Conservation (phyloP, 2,888 invertebrate species). For the Lepidocyrtinus sp. region DNA sequence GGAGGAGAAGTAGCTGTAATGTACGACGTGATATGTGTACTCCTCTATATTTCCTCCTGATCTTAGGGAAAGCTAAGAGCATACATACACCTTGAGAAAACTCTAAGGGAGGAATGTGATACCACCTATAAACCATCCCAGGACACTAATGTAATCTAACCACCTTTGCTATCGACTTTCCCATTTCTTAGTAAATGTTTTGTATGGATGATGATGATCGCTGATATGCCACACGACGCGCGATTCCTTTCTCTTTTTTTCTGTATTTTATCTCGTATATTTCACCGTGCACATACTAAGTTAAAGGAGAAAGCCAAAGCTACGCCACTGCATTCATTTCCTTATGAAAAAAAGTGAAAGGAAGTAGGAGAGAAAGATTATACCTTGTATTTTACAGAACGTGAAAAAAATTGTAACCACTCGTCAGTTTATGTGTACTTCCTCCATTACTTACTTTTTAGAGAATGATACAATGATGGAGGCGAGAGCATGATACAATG, state of each 20-base stretch:
- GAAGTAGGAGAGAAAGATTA: conserved; percentile 17
- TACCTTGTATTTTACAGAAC: conserved; percentile 16
- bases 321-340: background rate
- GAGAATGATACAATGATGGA: conserved; percentile 18
- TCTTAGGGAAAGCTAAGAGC: background rate
- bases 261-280: background rate
- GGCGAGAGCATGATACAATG: conserved; percentile 39
- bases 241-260: background rate
- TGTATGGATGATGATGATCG: conserved; percentile 48
- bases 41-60: conserved; percentile 5
- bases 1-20: conserved; percentile 28
- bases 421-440: conserved; percentile 25
- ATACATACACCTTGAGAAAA: conserved; percentile 30
- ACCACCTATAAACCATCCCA: conserved; percentile 61
- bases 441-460: conserved; percentile 48
- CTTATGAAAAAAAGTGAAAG: conserved; percentile 10
- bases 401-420: conserved; percentile 20
- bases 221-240: conserved; percentile 39
- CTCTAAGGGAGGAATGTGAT: conserved; percentile 46
- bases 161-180: conserved; percentile 59
- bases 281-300: background rate
- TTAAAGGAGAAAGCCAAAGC: background rate
- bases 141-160: conserved; percentile 61
- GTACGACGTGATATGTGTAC: conserved; percentile 42
- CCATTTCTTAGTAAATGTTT: conserved; percentile 49